Evolutionary conservation across 2,797 vertebrate genomes (phyloP).

Genomic region (Tarsius wallacei): DNA sequence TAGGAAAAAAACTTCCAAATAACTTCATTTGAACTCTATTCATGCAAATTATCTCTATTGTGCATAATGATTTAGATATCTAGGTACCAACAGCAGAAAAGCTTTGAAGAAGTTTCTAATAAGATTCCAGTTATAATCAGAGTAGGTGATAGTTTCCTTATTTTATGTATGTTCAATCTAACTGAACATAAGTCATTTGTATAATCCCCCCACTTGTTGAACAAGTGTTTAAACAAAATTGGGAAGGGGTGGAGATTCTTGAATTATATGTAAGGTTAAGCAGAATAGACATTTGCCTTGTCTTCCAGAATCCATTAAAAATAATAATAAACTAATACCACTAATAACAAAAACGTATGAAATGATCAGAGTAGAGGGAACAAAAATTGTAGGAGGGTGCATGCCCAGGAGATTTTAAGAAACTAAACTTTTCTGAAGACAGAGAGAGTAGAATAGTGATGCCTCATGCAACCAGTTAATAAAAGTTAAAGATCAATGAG

Average conservation of each 20-base stretch:
- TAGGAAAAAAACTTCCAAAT: neutral
- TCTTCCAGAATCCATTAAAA: neutral
- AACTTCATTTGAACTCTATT: neutral
- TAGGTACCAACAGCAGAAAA: neutral
- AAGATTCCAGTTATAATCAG: neutral
- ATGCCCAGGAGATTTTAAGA: neutral
- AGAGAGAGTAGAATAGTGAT: neutral
- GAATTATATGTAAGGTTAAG: neutral
- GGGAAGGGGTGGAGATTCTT: neutral
- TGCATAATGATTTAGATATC: neutral
- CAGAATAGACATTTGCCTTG: neutral
- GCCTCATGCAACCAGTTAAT: neutral
- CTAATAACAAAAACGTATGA: slow-evolving; percentile 23
- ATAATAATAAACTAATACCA: slow-evolving; percentile 33
- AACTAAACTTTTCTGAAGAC: slow-evolving; percentile 7
- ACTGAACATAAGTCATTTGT: neutral
- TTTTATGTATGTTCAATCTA: neutral
- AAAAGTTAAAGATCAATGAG: neutral
- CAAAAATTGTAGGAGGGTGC: neutral
- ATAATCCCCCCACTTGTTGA: neutral
- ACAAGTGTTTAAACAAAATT: neutral
- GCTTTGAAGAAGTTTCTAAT: neutral
- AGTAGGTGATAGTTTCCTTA: neutral
- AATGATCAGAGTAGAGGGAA: neutral
- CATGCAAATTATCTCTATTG: neutral